Percentiles rank a stretch among this genome's conserved stretches.
phyloP scores from a whole-genome alignment of 2,113 vertebrate genomes.

The Phyllostomus hastatus region DNA sequence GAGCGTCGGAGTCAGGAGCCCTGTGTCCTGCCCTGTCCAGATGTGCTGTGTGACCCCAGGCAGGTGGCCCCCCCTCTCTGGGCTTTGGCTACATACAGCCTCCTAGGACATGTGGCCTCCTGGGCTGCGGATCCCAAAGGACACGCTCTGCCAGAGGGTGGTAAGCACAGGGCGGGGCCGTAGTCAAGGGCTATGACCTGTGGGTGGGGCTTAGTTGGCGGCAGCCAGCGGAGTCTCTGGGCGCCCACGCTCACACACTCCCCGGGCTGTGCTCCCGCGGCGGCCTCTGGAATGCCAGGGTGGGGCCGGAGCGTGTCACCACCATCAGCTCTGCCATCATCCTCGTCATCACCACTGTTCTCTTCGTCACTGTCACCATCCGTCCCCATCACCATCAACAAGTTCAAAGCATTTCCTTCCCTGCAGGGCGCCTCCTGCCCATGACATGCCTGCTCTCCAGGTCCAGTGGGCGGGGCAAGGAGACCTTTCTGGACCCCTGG shows the following conservation, averaged over 20 bases:
- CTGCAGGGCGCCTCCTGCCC: not conserved
- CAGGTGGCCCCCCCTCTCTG: not conserved
- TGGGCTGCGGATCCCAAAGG: not conserved
- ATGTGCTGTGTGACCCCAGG: not conserved
- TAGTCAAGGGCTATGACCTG: not conserved
- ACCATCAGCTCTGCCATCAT: rapidly evolving
- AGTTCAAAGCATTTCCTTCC: conserved; percentile 27
- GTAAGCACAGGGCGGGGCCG: not conserved
- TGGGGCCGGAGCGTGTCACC: not conserved
- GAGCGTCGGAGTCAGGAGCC: not conserved
- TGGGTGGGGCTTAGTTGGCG: not conserved
- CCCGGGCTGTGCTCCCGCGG: not conserved
- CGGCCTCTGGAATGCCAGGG: not conserved
- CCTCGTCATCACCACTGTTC: not conserved
- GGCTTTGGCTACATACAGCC: not conserved
- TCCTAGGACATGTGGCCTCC: not conserved
- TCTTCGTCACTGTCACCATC: not conserved
- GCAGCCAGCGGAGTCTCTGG: not conserved
- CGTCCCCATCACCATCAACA: not conserved
- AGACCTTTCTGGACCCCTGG: not conserved
- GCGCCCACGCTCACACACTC: not conserved
- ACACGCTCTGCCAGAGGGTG: not conserved
- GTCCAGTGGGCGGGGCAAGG: not conserved
- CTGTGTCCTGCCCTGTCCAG: not conserved
- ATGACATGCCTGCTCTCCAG: not conserved